These are phyloP conservation scores for Melinaea menophilus DNA, from an alignment of 2,888 invertebrate genomes.

Conservation along the genomic window DNA sequence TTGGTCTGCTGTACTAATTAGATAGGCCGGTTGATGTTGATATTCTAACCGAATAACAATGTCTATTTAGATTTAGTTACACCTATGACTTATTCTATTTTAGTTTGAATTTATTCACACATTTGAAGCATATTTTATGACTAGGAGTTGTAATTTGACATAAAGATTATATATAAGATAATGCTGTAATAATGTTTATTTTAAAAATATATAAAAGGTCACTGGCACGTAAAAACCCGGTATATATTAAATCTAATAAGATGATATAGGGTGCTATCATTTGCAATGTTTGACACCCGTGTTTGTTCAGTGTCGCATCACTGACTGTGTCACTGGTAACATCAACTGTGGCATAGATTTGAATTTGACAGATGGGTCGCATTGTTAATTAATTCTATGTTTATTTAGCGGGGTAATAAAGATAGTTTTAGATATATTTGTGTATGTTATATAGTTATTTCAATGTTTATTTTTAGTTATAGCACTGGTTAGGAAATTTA, in stretches of 20 bases:
- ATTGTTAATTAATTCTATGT: slow-evolving; percentile 32
- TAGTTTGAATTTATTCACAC: no score
- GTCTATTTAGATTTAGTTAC: slow-evolving; percentile 10
- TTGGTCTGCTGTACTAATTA: slow-evolving; percentile 59
- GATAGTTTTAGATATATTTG: slow-evolving; percentile 9
- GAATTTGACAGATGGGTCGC: slow-evolving; percentile 35
- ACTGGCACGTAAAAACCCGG: not conserved
- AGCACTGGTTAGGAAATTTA: not conserved
- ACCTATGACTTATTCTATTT: no score
- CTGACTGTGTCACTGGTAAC: slow-evolving; percentile 25
- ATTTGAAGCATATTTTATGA: no score
- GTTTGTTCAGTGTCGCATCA: slow-evolving; percentile 45
- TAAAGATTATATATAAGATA: no score
- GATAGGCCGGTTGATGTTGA: slow-evolving; percentile 47
- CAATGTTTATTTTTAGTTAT: not conserved
- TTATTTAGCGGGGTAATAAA: slow-evolving; percentile 14
- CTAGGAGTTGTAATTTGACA: no score
- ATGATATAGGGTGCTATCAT: slow-evolving; percentile 49
- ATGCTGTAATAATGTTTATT: no score
- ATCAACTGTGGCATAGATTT: slow-evolving; percentile 20
- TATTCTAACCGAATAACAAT: slow-evolving; percentile 55
- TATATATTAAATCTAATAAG: slow-evolving; percentile 5
- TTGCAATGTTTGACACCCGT: slow-evolving; percentile 43
- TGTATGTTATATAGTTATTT: slow-evolving; percentile 5
- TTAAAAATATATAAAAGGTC: no score